Percentiles rank a stretch among this genome's conserved stretches.
These are phyloP conservation scores for Scotopteryx bipunctaria DNA, from an alignment of 2,888 invertebrate genomes.

Conservation along the genomic window DNA sequence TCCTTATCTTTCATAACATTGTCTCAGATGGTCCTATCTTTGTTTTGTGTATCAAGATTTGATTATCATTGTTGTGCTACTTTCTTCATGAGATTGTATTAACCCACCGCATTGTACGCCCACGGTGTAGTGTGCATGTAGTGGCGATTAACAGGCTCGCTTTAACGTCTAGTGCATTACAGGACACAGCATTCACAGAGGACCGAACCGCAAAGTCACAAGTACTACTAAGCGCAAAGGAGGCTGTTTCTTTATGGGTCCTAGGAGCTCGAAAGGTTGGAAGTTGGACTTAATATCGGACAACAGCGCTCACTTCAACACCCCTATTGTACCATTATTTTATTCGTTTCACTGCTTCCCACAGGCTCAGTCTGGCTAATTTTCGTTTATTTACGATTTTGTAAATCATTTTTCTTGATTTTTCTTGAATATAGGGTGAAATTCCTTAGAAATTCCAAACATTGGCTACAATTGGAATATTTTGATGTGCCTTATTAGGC, in stretches of 20 bases:
- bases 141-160: conserved; percentile 75
- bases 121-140: conserved; percentile 69
- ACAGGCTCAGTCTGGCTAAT: conserved; percentile 27
- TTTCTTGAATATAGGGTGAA: neutral
- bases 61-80: conserved; percentile 26
- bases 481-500: conserved; percentile 3
- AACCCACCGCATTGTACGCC: conserved; percentile 49
- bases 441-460: neutral
- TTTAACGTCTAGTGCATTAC: conserved; percentile 84
- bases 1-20: conserved; percentile 4
- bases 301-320: conserved; percentile 57
- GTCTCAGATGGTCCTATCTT: neutral
- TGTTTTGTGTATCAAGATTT: conserved; percentile 23
- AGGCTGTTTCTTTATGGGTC: conserved; percentile 97
- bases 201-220: conserved; percentile 87
- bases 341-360: conserved; percentile 30
- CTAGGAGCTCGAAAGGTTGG: conserved; percentile 96
- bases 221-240: conserved; percentile 95
- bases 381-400: conserved; percentile 20
- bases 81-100: conserved; percentile 33
- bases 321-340: conserved; percentile 44
- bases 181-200: conserved; percentile 88
- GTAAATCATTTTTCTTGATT: conserved; percentile 8
- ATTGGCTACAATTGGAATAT: conserved; percentile 1
- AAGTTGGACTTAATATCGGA: conserved; percentile 83